phyloP scores from a whole-genome alignment of 1,140 invertebrate genomes.

The Phocides pigmalion region DNA sequence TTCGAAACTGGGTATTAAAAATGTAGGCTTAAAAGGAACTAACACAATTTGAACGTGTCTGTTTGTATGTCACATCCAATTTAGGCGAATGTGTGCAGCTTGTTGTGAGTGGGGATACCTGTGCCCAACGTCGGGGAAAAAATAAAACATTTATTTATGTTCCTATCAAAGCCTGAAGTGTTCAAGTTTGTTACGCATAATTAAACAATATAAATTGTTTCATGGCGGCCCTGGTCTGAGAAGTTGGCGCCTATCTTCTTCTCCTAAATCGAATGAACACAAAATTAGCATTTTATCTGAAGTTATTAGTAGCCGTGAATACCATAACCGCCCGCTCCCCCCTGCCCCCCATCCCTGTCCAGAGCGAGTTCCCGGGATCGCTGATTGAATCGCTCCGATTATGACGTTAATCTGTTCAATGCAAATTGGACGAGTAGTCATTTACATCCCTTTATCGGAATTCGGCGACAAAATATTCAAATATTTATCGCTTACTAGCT shows the following conservation, averaged over 20 bases:
- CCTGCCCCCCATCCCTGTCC: constrained; percentile 52
- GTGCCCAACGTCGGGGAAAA: too few species aligned
- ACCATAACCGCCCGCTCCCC: constrained; percentile 36
- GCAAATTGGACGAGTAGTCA: constrained; percentile 81
- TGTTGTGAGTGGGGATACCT: too few species aligned
- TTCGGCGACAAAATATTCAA: constrained; percentile 78
- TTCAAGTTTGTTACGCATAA: constrained; percentile 25
- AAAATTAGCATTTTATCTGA: constrained; percentile 83
- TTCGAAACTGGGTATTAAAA: too few species aligned
- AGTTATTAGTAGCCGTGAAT: constrained; percentile 75
- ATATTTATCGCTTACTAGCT: constrained; percentile 72
- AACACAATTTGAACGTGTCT: too few species aligned
- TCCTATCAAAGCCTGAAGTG: constrained; percentile 15
- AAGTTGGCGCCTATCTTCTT: constrained; percentile 54
- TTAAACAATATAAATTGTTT: constrained; percentile 32
- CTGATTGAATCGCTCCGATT: constrained; percentile 82
- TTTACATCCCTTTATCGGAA: constrained; percentile 81
- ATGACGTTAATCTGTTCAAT: constrained; percentile 83
- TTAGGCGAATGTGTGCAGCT: too few species aligned
- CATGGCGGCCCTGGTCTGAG: constrained; percentile 18
- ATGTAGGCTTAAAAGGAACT: too few species aligned
- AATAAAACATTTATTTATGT: constrained; percentile 15
- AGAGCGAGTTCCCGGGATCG: constrained; percentile 66
- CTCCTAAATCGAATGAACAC: constrained; percentile 79
- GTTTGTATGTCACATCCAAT: too few species aligned